phyloP scores from a whole-genome alignment of 2,797 vertebrate genomes.

The Rhinophrynus dorsalis region DNA sequence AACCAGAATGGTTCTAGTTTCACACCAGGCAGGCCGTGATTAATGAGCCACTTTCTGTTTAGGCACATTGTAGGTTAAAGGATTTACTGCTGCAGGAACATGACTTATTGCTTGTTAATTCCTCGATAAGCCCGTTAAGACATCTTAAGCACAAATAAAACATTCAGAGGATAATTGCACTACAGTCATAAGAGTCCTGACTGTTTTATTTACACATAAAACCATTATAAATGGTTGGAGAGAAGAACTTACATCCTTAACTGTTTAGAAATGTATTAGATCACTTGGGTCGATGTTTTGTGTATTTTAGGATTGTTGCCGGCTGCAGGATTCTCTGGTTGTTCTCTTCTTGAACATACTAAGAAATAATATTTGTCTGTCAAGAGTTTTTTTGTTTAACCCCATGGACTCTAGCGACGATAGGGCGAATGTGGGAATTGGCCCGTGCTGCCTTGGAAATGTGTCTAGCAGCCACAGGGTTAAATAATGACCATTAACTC shows the following conservation, averaged over 20 bases:
- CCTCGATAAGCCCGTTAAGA: constrained; percentile 31
- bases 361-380: constrained; percentile 9
- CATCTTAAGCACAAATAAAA: constrained; percentile 44
- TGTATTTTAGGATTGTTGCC: neutral
- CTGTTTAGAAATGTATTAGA: neutral
- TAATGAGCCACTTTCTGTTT: constrained; percentile 29
- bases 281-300: neutral
- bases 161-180: constrained; percentile 24
- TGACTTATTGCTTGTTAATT: constrained; percentile 39
- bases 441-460: too few relatives aligned
- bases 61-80: constrained; percentile 32
- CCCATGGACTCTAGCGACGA: neutral
- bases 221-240: constrained; percentile 30
- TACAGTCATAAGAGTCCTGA: neutral
- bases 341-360: neutral
- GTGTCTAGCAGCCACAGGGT: too few relatives aligned
- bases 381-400: neutral
- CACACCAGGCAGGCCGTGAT: neutral
- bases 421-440: too few relatives aligned
- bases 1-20: neutral
- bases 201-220: constrained; percentile 39
- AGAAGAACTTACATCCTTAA: neutral
- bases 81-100: constrained; percentile 26
- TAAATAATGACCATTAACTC: too few relatives aligned
- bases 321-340: neutral